A percentile compares a stretch with the other conserved stretches of the same genome.
Evolutionary conservation across 2,113 vertebrate species (phyloP).

Genomic region (Hyaena hyaena): DNA sequence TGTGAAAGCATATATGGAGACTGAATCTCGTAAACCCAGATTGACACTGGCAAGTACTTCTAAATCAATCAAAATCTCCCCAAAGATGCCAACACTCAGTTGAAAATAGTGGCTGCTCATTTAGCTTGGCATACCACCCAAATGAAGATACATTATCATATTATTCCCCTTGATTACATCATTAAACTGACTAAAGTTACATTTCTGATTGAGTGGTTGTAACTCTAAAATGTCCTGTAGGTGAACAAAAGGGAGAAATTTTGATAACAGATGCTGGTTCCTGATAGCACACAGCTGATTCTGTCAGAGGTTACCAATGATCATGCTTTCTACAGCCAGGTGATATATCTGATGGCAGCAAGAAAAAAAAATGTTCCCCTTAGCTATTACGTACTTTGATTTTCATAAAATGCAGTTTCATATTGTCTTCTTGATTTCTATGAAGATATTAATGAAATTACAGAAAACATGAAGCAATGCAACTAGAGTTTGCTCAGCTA

Average conservation of each 20-base stretch:
- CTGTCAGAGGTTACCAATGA: not conserved
- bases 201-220: not conserved
- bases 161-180: not conserved
- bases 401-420: not conserved
- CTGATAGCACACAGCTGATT: not conserved
- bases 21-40: not conserved
- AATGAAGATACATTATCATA: not conserved
- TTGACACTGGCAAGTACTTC: not conserved
- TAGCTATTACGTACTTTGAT: not conserved
- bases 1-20: not conserved
- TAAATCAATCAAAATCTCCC: not conserved
- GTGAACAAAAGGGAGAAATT: not conserved
- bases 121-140: not conserved
- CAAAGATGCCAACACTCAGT: not conserved
- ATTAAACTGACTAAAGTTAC: not conserved
- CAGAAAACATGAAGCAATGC: not conserved
- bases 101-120: not conserved
- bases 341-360: not conserved
- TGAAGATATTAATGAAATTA: slow-evolving; percentile 7
- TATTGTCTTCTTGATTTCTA: not conserved
- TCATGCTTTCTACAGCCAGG: not conserved
- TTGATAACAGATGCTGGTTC: not conserved
- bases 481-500: not conserved
- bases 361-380: not conserved
- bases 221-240: not conserved